Evolutionary conservation across 2,888 invertebrate species (phyloP), one percentile per base, ranked within the genome.

Genomic region (Torymus tubicola): DNA sequence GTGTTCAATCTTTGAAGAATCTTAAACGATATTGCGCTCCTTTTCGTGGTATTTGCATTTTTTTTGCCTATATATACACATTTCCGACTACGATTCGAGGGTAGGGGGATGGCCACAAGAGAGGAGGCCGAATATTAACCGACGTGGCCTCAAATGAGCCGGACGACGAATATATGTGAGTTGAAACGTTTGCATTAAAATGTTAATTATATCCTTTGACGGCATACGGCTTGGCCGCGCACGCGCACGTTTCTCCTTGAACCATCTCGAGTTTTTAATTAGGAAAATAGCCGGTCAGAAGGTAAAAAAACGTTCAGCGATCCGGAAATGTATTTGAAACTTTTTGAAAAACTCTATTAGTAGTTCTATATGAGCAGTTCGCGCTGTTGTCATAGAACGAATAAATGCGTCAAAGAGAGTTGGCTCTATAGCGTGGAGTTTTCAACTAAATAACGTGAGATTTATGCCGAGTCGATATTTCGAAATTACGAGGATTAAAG

Each of bases 1-100:
- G 72, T 72, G 79, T 74, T 74, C 60, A 73, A 79, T 79, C 73
- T 79, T 69, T 16, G 13, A 60, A 21, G 52, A 57, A 79, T 79
- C 73, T 73, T 42, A 24, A 16, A 18, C 14, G 50, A 65, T 42
- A 42, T 42, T 42, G 42, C 42, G 24, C 21, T 55, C 13, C 50
- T 10, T 42, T 50, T 24, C 13, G 55, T 12, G 68, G 63, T 69
- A 42, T 68, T 21, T 42, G 8, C 42, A 42, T 42, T 42, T 42
- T 42, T 42, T 31, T 3, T 31, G 1, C 42, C 42, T 42, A 42
- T 42, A 8, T 5, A 31, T 31, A 2, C 31, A 8, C 31, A 31
- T 3, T 31, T 31, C 31, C 31, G 8, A 31, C 31, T 2, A 31
- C 8, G 31, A 31, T 31, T 31, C 31, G 31, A 31, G 31, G 8